Base-by-base conservation (phyloP, 2,113 vertebrate species). In the Erythrocercus mccallii region DNA sequence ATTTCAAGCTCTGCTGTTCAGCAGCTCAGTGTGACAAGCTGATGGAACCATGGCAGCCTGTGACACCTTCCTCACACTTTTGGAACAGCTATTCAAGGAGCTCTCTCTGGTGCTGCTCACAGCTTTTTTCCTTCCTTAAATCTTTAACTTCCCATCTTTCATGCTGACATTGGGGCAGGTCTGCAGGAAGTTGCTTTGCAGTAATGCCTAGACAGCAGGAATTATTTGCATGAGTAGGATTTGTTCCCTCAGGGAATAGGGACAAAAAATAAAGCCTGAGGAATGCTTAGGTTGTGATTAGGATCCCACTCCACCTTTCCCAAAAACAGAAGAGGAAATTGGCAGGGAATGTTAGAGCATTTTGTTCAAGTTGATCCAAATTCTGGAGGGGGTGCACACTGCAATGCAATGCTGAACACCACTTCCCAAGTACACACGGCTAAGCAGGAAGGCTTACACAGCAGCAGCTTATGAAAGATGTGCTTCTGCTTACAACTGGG, bases 1-100 rank as follows among this genome's bases (percentile, higher is more conserved):
- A 91, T 86, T 96, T 88, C 83, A 92, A 68, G 80, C 45, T 64
- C 79, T 76, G 79, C 81, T 81, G 50, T 57, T 92, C 71, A 73
- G 85, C 71, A 91, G 8, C 68, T 82, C 38, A 35, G 40, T 72
- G 54, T 15, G 12, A 83, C 51, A 73, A 94, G 81, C 58, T 2
- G 33, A 58, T 15, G 68, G 78, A 96, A 81, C 56, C 77, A 56
- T n/a, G 6, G 6, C 53, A 80, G 93, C 71, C 90, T 68, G 42
- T 90, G 62, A 87, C 66, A 90, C 88, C 74, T 88, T 91, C 40
- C 72, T 81, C 25, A 83, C 53, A 44, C 47, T 83, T 86, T 28
- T 28, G 37, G 68, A 96, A 62, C 2, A 88, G 71, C 58, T 92
- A 72, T 65, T 94, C 58, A 57, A 65, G 60, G 62, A 80, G 30